These are phyloP conservation scores for Trachelipus rathkii DNA, from an alignment of 1,140 invertebrate genomes.

Conservation along the genomic window DNA sequence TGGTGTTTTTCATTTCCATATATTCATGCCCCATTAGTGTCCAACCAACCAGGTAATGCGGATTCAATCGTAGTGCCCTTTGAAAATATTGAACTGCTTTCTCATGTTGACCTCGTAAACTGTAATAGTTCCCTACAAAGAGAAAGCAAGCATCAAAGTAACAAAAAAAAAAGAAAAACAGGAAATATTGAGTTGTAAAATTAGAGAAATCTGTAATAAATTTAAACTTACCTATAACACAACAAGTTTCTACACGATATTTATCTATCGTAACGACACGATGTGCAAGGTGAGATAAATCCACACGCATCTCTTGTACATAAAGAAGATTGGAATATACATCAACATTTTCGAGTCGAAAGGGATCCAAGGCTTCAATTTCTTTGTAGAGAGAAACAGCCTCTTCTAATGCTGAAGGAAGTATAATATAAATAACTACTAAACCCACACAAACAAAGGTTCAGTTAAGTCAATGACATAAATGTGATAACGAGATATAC, in stretches of 20 bases:
- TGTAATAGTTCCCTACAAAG: conserved; percentile 80
- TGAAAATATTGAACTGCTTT: conserved; percentile 96
- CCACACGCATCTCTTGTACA: conserved; percentile 86
- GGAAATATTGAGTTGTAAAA: conserved; percentile 17
- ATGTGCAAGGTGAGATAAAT: conserved; percentile 89
- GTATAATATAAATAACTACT: neutral
- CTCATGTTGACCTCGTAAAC: conserved; percentile 89
- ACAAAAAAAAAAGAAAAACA: conserved; percentile 2
- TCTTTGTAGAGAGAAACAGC: conserved; percentile 68
- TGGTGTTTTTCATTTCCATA: conserved; percentile 98
- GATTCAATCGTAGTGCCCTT: conserved; percentile 88
- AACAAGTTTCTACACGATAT: conserved; percentile 95
- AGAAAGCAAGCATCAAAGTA: neutral
- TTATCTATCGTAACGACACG: conserved; percentile 90
- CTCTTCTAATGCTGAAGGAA: conserved; percentile 75
- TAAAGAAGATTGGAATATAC: conserved; percentile 95
- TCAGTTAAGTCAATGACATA: no score
- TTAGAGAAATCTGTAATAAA: neutral
- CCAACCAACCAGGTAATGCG: conserved; percentile 90
- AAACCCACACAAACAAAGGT: no score
- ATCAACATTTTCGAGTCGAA: conserved; percentile 89
- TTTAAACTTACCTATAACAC: conserved; percentile 77
- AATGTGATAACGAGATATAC: no score
- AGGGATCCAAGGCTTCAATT: conserved; percentile 81
- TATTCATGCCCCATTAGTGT: conserved; percentile 98